phyloP scores from a whole-genome alignment of 1,140 invertebrate genomes.

The Papilio xuthus region DNA sequence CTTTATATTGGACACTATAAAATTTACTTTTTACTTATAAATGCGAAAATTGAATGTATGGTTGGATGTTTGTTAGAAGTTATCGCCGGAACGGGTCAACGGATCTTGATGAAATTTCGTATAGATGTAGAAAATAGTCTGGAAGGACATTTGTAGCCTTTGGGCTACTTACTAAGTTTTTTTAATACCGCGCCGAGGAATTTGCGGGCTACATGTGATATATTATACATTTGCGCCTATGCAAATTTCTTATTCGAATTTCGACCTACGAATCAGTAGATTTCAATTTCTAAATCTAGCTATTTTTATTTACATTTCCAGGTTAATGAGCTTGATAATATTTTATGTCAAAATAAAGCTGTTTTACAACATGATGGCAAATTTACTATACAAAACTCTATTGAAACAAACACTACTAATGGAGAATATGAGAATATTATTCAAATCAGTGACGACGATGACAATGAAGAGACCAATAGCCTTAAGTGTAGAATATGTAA shows the following conservation, averaged over 20 bases:
- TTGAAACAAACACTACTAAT: constrained; percentile 40
- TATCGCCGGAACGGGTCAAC: no score
- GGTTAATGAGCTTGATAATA: constrained; percentile 82
- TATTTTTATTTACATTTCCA: constrained; percentile 56
- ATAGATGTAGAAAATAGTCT: no score
- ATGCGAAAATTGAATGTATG: no score
- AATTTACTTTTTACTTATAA: no score
- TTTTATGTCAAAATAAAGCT: constrained; percentile 79
- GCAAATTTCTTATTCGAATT: neutral
- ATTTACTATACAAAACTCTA: constrained; percentile 69
- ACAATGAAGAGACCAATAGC: constrained; percentile 52
- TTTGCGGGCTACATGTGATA: no score
- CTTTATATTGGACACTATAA: no score
- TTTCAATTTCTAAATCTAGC: constrained; percentile 38
- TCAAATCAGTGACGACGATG: constrained; percentile 78
- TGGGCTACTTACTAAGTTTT: no score
- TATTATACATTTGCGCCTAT: no score
- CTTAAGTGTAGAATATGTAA: constrained; percentile 74
- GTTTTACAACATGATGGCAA: constrained; percentile 84
- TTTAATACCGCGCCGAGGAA: no score
- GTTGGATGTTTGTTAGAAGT: no score
- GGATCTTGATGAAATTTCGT: no score
- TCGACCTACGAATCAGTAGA: neutral
- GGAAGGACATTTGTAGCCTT: no score
- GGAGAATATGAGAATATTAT: constrained; percentile 63